Base-by-base conservation (phyloP, 1,140 invertebrate genomes). In the Venturia canescens region DNA sequence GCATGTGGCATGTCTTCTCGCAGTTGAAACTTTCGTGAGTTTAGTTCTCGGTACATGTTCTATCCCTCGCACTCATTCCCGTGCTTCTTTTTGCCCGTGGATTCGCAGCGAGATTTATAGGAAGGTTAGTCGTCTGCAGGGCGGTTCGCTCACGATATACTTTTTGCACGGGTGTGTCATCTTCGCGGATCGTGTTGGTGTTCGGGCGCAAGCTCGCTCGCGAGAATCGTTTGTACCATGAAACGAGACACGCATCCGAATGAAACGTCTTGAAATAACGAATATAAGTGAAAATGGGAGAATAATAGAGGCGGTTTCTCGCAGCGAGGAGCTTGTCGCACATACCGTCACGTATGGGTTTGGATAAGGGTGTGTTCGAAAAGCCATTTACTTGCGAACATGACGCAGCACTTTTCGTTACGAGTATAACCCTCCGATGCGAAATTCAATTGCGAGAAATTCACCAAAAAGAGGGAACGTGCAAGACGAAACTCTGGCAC, bases 21-120 rank as follows among this genome's bases (percentile, higher is more conserved):
- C 50, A 53, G 50, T 53, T 53, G 50, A 53, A 53, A 53, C 50
- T n/a, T 53, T n/a, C 50, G 50, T 53, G 50, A 3, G 50, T 21
- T 21, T 7, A n/a, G n/a, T 53, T 53, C n/a, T n/a, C 50, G 50
- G n/a, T 1, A 53, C 50, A 53, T 9, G 7, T 53, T 16, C 16
- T 1, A 53, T n/a, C 6, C 4, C 50, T 53, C 50, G 1, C n/a
- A 53, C 50, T n/a, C 50, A 53, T 53, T 53, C n/a, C 7, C 50
- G n/a, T 53, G 16, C 50, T 21, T 53, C 7, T n/a, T 53, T 53
- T 53, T 53, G 16, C 1, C 50, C 7, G 50, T 18, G 50, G 18
- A 53, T 53, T 53, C 50, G n/a, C n/a, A 53, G 18, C 50, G 50
- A 53, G 50, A 53, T 53, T 53, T 53, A 53, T 53, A 53, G 50